Evolutionary conservation across 2,888 invertebrate genomes (phyloP).

Genomic region (Seira ritae): DNA sequence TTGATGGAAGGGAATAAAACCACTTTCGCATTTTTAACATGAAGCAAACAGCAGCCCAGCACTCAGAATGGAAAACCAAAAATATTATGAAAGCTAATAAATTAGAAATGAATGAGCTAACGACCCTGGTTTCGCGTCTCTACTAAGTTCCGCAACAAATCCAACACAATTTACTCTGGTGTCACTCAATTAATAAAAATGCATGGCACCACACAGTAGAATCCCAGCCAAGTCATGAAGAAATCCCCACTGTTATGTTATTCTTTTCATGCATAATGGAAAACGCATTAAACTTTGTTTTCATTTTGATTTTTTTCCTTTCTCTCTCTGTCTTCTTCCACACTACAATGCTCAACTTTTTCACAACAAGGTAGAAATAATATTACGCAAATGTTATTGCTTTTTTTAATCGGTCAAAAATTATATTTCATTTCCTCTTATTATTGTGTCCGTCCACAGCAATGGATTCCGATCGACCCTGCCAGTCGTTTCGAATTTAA

Average conservation of each 20-base stretch:
- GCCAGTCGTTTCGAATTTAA: constrained; percentile 94
- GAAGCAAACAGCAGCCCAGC: no score
- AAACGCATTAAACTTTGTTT: not conserved
- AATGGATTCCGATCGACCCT: constrained; percentile 80
- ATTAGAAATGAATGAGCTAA: not conserved
- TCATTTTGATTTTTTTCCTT: not conserved
- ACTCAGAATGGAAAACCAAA: no score
- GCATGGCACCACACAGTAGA: no score
- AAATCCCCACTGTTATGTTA: no score
- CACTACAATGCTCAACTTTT: constrained; percentile 98
- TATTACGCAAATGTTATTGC: constrained; percentile 86
- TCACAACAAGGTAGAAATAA: constrained; percentile 90
- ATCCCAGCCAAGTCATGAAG: no score
- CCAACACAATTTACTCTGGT: not conserved
- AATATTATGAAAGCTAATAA: not conserved
- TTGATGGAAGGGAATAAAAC: not conserved
- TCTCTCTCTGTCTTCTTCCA: not conserved
- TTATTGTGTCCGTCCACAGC: constrained; percentile 49
- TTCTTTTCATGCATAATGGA: no score
- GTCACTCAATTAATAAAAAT: not conserved
- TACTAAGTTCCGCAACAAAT: not conserved
- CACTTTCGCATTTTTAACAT: no score
- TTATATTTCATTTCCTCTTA: no score
- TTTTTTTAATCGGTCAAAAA: no score
- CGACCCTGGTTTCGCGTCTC: no score